Evolutionary conservation across 23 tunicate genomes (phyloP).

Genomic region (Styela clava): DNA sequence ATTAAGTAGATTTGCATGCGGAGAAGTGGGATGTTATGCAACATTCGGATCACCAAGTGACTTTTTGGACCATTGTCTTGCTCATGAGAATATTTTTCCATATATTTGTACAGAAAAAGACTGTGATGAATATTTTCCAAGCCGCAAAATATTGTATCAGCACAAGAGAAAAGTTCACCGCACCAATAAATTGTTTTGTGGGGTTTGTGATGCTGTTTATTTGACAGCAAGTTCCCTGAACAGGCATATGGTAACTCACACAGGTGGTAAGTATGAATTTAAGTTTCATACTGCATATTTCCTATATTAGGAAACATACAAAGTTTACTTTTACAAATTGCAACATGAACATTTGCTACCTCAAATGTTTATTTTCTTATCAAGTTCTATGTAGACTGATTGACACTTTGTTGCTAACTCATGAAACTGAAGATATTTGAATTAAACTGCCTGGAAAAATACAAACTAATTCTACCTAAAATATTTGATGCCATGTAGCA

Average conservation of each 20-base stretch:
- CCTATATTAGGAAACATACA: too few relatives aligned
- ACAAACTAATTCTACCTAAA: too few relatives aligned
- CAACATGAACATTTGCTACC: too few relatives aligned
- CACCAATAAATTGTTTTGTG: not conserved
- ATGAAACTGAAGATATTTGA: too few relatives aligned
- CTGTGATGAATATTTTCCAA: not conserved
- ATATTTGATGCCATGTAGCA: too few relatives aligned
- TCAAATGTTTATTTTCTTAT: too few relatives aligned
- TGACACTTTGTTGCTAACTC: too few relatives aligned
- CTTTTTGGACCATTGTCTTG: not conserved
- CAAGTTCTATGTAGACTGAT: too few relatives aligned
- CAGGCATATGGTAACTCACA: not conserved
- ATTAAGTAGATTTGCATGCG: not conserved
- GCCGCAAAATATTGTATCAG: not conserved
- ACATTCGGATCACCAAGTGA: not conserved
- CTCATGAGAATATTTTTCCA: not conserved
- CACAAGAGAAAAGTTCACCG: constrained; percentile 4
- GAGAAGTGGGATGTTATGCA: not conserved
- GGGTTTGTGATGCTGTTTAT: not conserved
- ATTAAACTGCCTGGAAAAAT: too few relatives aligned
- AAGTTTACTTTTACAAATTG: too few relatives aligned
- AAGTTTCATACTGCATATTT: not conserved
- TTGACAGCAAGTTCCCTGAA: not conserved
- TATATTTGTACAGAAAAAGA: not conserved
- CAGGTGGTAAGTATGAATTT: not conserved